These are phyloP conservation scores for Kryptopterus vitreolus DNA, from an alignment of 2,797 vertebrate genomes.

Conservation along the genomic window DNA sequence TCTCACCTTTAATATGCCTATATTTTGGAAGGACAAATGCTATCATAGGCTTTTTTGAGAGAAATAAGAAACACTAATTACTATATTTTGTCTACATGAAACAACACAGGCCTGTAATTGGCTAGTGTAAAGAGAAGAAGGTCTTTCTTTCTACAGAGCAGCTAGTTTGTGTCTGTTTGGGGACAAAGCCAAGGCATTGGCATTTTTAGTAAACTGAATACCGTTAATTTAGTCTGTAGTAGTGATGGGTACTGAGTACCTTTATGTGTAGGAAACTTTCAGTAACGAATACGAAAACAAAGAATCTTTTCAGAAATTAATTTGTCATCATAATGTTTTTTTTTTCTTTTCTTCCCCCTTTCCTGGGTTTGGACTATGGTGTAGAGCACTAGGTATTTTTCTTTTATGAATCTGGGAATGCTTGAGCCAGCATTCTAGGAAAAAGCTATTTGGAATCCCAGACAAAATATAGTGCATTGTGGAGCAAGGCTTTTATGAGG, in stretches of 20 bases:
- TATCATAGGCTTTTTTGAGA: background rate
- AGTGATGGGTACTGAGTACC: background rate
- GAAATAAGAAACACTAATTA: background rate
- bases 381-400: too few species aligned
- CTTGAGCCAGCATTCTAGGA: background rate
- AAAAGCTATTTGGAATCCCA: background rate
- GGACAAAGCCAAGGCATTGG: background rate
- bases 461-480: background rate
- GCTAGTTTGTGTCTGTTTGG: background rate
- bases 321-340: background rate
- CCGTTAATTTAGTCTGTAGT: background rate
- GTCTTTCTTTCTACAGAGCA: background rate
- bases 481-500: background rate
- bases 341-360: background rate
- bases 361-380: background rate
- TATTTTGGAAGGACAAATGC: background rate
- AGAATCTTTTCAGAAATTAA: background rate
- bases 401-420: background rate
- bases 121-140: background rate
- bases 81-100: background rate
- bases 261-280: background rate
- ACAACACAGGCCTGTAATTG: background rate
- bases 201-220: conserved; percentile 2
- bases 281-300: background rate
- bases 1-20: too few species aligned